phyloP scores from a whole-genome alignment of 2,797 vertebrate species.

The Notamacropus eugenii region DNA sequence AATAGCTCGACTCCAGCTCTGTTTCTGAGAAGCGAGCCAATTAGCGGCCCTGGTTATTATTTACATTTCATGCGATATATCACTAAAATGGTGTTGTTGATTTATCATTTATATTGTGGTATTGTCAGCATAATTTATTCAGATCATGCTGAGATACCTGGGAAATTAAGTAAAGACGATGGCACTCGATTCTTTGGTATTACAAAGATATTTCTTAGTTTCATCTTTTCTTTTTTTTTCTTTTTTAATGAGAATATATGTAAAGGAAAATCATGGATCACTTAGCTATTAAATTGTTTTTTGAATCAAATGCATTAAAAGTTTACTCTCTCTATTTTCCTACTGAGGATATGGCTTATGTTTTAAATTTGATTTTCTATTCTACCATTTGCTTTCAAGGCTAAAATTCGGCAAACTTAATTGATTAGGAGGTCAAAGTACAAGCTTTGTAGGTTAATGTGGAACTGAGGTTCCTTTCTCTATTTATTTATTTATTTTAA shows the following conservation, averaged over 20 bases:
- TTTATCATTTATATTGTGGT: conserved; percentile 92
- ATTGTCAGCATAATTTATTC: conserved; percentile 92
- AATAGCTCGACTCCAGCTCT: conserved; percentile 86
- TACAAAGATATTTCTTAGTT: conserved; percentile 82
- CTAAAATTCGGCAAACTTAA: conserved; percentile 37
- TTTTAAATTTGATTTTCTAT: conserved; percentile 69
- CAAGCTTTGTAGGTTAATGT: conserved; percentile 16
- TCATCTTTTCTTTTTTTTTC: conserved; percentile 44
- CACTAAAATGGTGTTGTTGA: conserved; percentile 92
- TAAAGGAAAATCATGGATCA: conserved; percentile 86
- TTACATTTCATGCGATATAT: conserved; percentile 95
- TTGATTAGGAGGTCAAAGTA: conserved; percentile 57
- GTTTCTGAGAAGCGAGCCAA: conserved; percentile 92
- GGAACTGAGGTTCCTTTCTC: conserved; percentile 23
- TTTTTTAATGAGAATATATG: conserved; percentile 85
- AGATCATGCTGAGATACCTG: conserved; percentile 90
- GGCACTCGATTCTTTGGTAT: conserved; percentile 79
- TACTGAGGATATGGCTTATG: conserved; percentile 52
- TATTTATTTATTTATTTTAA: conserved; percentile 3
- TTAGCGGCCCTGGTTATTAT: conserved; percentile 93
- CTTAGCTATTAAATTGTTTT: conserved; percentile 82
- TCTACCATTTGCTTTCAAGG: conserved; percentile 57
- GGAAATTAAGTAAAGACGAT: conserved; percentile 89
- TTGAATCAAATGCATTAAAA: conserved; percentile 80
- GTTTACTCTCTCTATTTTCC: conserved; percentile 74